Percentiles rank a stretch among this genome's conserved stretches.
Conservation (phyloP, 1,140 invertebrate genomes). For the Drosophila setifemur region DNA sequence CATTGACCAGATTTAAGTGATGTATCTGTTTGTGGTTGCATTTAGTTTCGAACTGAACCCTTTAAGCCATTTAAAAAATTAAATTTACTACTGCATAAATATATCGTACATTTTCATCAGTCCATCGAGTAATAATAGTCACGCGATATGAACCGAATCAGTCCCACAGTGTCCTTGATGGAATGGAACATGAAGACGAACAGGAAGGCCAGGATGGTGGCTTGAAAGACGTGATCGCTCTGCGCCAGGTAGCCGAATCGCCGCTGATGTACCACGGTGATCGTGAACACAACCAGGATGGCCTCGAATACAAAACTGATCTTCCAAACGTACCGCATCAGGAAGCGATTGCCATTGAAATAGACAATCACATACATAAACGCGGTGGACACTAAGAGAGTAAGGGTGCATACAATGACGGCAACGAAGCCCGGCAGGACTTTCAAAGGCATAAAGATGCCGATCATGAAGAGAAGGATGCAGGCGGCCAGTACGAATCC, state of each 20-base stretch:
- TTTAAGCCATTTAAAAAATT: too few species aligned
- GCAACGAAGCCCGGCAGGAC: conserved; percentile 5
- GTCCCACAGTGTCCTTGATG: too few species aligned
- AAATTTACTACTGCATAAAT: too few species aligned
- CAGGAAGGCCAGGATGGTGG: conserved; percentile 23
- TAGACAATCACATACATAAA: background rate
- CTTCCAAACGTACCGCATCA: background rate
- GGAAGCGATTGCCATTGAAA: background rate
- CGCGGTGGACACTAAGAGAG: background rate
- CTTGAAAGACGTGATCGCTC: conserved; percentile 16
- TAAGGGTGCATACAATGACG: background rate
- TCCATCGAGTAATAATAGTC: too few species aligned
- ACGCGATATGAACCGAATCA: too few species aligned
- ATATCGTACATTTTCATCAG: too few species aligned
- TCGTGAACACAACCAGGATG: conserved; percentile 9
- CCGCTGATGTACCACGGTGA: conserved; percentile 38
- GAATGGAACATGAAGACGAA: conserved; percentile 23
- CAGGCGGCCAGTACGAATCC: background rate
- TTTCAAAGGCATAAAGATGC: conserved; percentile 24
- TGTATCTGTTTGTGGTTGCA: too few species aligned
- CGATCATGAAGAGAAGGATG: background rate
- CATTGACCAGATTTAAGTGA: too few species aligned
- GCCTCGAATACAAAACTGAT: background rate
- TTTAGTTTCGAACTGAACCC: too few species aligned
- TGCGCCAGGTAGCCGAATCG: background rate